Percentiles rank a stretch among this genome's conserved stretches.
phyloP scores from a whole-genome alignment of 2,797 vertebrate genomes.

The Pelodytes ibericus region DNA sequence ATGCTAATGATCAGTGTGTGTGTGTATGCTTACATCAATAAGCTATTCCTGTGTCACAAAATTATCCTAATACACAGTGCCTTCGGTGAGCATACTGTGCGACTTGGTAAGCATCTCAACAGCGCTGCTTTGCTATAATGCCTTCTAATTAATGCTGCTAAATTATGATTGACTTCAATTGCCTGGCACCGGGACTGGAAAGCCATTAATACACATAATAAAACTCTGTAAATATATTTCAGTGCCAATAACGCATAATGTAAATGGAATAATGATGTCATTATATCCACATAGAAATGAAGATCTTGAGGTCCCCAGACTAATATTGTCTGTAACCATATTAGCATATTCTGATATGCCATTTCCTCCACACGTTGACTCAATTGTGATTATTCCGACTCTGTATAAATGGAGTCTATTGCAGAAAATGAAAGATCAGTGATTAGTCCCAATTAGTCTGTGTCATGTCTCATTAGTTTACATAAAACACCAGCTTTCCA shows the following conservation, averaged over 20 bases:
- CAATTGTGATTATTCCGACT: slow-evolving; percentile 36
- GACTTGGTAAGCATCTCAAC: slow-evolving; percentile 5
- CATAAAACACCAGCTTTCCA: slow-evolving; percentile 23
- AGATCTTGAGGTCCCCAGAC: slow-evolving; percentile 19
- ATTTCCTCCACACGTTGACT: slow-evolving; percentile 16
- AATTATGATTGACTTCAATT: slow-evolving; percentile 46
- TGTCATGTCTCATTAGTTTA: slow-evolving; percentile 42
- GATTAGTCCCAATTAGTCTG: slow-evolving; percentile 48
- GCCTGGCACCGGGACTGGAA: slow-evolving; percentile 25
- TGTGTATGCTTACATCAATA: slow-evolving; percentile 12
- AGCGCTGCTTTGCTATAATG: slow-evolving; percentile 32
- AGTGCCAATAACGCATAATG: slow-evolving; percentile 43
- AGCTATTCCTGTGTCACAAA: background rate
- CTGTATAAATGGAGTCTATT: slow-evolving; percentile 44
- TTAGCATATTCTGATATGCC: slow-evolving; percentile 46
- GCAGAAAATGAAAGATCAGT: slow-evolving; percentile 48
- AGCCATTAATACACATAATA: slow-evolving; percentile 32
- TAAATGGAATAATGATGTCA: slow-evolving; percentile 49
- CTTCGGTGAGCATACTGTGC: background rate
- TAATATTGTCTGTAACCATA: slow-evolving; percentile 43
- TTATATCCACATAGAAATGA: slow-evolving; percentile 23
- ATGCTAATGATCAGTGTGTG: slow-evolving; percentile 10
- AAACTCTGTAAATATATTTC: slow-evolving; percentile 42
- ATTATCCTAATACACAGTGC: background rate
- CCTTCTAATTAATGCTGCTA: slow-evolving; percentile 33